Evolutionary conservation across 2,888 invertebrate species (phyloP).

Genomic region (Cerastis rubricosa): DNA sequence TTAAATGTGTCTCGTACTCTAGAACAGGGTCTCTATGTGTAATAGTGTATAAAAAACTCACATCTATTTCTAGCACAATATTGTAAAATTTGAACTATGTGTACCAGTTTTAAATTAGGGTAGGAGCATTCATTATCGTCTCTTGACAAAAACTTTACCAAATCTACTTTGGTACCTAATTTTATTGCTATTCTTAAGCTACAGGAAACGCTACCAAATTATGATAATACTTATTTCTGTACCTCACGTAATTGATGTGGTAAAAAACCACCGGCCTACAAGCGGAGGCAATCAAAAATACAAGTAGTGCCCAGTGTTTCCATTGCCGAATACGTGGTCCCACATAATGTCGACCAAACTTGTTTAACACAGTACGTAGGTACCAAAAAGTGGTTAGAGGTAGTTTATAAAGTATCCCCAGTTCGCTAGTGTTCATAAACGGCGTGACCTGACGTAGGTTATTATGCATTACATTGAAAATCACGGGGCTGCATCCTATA

Average conservation of each 20-base stretch:
- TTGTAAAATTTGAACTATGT: neutral
- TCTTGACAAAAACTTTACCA: constrained; percentile 22
- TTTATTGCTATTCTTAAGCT: constrained; percentile 36
- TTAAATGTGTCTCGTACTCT: constrained; percentile 26
- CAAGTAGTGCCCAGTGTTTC: constrained; percentile 62
- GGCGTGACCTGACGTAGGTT: constrained; percentile 73
- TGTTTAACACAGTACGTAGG: constrained; percentile 49
- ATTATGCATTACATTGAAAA: constrained; percentile 84
- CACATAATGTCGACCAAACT: constrained; percentile 57
- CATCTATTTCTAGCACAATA: constrained; percentile 13
- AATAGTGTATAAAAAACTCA: constrained; percentile 28
- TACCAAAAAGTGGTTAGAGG: constrained; percentile 57
- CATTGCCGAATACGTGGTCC: constrained; percentile 65
- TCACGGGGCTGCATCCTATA: constrained; percentile 78
- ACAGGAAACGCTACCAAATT: constrained; percentile 63
- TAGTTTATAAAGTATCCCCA: constrained; percentile 58
- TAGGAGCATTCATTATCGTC: constrained; percentile 17
- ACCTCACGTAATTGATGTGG: constrained; percentile 64
- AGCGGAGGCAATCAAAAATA: constrained; percentile 63
- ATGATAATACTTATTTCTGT: constrained; percentile 56
- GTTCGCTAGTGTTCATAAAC: constrained; percentile 63
- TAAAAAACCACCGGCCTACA: constrained; percentile 64
- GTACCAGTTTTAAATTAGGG: neutral
- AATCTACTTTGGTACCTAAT: constrained; percentile 26
- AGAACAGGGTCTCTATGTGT: constrained; percentile 14